These are phyloP conservation scores for Zaprionus obscuricornis DNA, from an alignment of 2,888 invertebrate species.

Conservation along the genomic window DNA sequence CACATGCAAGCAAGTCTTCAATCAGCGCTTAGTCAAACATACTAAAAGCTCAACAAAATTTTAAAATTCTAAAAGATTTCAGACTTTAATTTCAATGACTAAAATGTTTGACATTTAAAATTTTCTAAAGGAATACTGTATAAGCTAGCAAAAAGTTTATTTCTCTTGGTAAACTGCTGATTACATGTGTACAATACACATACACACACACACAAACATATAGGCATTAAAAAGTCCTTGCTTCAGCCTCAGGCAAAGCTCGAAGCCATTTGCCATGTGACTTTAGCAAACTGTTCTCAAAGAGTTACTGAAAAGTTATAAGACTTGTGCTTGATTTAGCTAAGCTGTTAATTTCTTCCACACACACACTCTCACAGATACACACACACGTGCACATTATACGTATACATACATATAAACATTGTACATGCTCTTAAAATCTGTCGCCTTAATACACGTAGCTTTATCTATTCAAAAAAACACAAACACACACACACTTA, in stretches of 20 bases:
- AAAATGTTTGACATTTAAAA: no score
- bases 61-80: no score
- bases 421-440: not conserved
- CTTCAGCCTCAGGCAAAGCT: slow-evolving; percentile 2
- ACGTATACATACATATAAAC: slow-evolving; percentile 5
- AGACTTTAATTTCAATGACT: no score
- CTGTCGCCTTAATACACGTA: slow-evolving; percentile 43
- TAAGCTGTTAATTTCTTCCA: slow-evolving; percentile 51
- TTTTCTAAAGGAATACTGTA: no score
- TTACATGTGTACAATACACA: slow-evolving; percentile 2
- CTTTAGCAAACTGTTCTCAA: slow-evolving; percentile 35
- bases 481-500: slow-evolving; percentile 15
- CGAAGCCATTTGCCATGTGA: slow-evolving; percentile 50
- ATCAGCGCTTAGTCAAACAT: no score
- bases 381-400: slow-evolving; percentile 1
- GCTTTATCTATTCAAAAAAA: slow-evolving; percentile 24
- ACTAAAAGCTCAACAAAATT: no score
- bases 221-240: no score
- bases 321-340: slow-evolving; percentile 49
- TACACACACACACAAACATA: slow-evolving; percentile 1
- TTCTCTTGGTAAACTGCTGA: not conserved
- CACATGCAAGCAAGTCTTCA: no score
- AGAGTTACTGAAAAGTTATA: slow-evolving; percentile 32
- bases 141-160: not conserved
- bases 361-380: slow-evolving; percentile 21